Conservation (phyloP, 2,113 vertebrate genomes). For the Rhinichthys klamathensis region DNA sequence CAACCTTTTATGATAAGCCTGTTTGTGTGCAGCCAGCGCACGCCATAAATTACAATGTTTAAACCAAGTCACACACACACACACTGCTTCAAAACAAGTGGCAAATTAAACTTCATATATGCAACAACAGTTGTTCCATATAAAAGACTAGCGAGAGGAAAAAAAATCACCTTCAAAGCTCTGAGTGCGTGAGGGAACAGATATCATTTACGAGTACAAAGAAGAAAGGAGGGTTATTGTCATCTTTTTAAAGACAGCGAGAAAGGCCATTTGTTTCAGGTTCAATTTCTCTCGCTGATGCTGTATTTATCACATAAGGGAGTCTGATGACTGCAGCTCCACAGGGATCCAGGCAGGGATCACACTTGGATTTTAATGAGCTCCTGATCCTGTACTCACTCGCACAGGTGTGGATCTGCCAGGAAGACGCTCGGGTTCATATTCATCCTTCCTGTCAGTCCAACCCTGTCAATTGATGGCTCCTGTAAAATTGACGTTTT, state of each 20-base stretch:
- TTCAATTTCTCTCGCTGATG: conserved; percentile 68
- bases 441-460: conserved; percentile 66
- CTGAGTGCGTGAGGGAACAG: conserved; percentile 60
- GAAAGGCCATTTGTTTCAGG: conserved; percentile 72
- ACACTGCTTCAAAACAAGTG: conserved; percentile 48
- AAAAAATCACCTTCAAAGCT: conserved; percentile 68
- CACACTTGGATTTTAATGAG: conserved; percentile 76
- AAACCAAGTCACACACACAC: conserved; percentile 23
- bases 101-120: conserved; percentile 71
- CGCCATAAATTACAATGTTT: conserved; percentile 41
- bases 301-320: conserved; percentile 73
- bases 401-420: conserved; percentile 69
- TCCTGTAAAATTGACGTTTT: conserved; percentile 44
- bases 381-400: conserved; percentile 58
- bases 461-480: conserved; percentile 51
- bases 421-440: conserved; percentile 60
- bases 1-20: conserved; percentile 35
- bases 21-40: conserved; percentile 58
- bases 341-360: conserved; percentile 67
- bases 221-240: conserved; percentile 71
- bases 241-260: conserved; percentile 65
- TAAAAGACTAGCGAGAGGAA: conserved; percentile 57
- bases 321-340: conserved; percentile 67
- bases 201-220: conserved; percentile 74
- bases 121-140: conserved; percentile 51